These are phyloP conservation scores for Onychostruthus taczanowskii DNA, from an alignment of 2,113 vertebrate species.

Conservation along the genomic window DNA sequence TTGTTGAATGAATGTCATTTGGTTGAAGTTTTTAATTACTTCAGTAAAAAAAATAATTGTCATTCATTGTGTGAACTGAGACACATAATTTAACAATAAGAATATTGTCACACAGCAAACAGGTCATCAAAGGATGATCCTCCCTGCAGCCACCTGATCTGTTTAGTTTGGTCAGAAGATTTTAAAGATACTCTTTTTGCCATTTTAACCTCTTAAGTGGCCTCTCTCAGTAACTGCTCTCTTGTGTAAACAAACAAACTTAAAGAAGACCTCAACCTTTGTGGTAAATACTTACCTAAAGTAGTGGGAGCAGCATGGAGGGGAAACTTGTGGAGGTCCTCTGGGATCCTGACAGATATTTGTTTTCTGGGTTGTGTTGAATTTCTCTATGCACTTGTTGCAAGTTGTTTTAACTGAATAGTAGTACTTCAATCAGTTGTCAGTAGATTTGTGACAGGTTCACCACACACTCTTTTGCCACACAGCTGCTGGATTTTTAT, in stretches of 20 bases:
- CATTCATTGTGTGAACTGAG: neutral
- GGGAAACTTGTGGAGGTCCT: neutral
- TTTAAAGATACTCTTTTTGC: constrained; percentile 22
- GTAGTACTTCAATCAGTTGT: neutral
- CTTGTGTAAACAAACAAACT: constrained; percentile 46
- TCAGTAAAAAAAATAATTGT: neutral
- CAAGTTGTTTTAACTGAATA: neutral
- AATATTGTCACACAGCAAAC: neutral
- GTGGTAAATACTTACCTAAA: constrained; percentile 52
- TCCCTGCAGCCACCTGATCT: neutral
- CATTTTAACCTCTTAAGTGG: constrained; percentile 6
- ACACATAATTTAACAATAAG: neutral
- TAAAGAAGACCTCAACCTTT: neutral
- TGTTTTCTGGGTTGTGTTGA: neutral
- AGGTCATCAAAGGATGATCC: neutral
- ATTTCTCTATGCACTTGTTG: neutral
- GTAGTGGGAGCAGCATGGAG: neutral
- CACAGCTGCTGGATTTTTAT: neutral
- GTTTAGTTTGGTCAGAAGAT: constrained; percentile 6
- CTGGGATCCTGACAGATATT: neutral
- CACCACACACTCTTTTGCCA: neutral
- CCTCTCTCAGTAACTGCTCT: constrained; percentile 12
- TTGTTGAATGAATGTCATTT: neutral
- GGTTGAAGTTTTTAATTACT: neutral
- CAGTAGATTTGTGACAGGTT: neutral